Base-by-base conservation (phyloP, 2,113 vertebrate genomes). In the Crotalus helleri region DNA sequence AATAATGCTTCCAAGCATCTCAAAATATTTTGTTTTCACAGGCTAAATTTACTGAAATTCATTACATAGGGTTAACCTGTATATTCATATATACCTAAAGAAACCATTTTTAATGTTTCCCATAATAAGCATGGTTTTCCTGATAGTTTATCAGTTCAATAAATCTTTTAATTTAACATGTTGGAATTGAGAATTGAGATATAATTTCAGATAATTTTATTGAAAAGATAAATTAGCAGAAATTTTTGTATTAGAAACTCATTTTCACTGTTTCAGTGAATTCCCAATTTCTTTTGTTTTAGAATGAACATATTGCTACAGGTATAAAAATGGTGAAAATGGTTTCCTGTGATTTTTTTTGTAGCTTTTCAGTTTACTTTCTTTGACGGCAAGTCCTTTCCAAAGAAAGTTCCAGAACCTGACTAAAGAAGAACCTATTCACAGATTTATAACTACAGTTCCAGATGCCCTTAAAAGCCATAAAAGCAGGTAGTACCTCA, bases 361-460 rank as follows among this genome's bases (percentile, higher is more conserved):
- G 23, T 96, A 98, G 97, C 97, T 98, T 95, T 98, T 97, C 96
- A 97, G 87, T 94, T 97, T 98, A 64, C 98, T 98, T 91, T 97
- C 97, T 93, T 96, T 98, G 95, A 96, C 97, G 95, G 94, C 96
- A 95, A 97, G 96, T 95, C 91, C 93, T 23, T 88, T 97, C 85
- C 96, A 96, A 95, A 94, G 94, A 95, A 97, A 93, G 74, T 93
- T 92, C 88, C 93, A 94, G 33, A 95, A 96, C 85, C 53, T 94
- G 13, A 93, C 93, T 92, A 97, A 98, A 94, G 97, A 98, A 91
- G 97, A 98, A 21, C 95, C 94, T 2, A 94, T 97, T 91, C 97
- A 96, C 85, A 98, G 96, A 94, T 96, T 98, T 87, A 87, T 98
- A 87, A 97, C 96, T 92, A 94, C 92, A 64, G 94, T 96, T 86